These are phyloP conservation scores for Phocoena phocoena DNA, from an alignment of 2,113 vertebrate genomes.

Conservation along the genomic window DNA sequence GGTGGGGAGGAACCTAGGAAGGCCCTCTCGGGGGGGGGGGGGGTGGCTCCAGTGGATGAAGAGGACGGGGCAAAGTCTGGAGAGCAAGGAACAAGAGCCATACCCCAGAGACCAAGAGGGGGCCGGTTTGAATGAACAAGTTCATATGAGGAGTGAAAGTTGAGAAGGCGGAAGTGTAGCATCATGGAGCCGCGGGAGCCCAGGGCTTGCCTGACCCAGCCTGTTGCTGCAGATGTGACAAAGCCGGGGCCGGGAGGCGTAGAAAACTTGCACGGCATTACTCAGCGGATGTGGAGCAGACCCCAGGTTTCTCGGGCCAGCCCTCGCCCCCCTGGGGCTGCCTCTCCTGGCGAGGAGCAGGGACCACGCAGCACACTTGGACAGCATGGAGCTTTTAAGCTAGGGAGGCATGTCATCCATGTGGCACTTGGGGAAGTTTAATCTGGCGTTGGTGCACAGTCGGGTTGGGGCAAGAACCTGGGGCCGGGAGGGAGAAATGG, in stretches of 20 bases:
- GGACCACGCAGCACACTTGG: neutral
- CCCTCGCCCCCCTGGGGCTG: too few relatives aligned
- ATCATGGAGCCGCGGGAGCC: neutral
- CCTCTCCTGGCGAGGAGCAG: neutral
- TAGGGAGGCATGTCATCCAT: neutral
- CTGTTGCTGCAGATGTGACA: neutral
- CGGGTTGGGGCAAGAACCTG: too few relatives aligned
- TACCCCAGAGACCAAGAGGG: neutral
- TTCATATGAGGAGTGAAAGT: neutral
- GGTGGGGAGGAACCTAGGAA: neutral
- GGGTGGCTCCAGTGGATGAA: neutral
- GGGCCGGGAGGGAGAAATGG: too few relatives aligned
- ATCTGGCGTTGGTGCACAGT: too few relatives aligned
- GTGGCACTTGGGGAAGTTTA: too few relatives aligned
- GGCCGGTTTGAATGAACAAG: neutral
- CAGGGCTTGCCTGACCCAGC: neutral
- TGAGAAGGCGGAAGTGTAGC: neutral
- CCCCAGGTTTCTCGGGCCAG: neutral
- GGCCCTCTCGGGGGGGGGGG: too few relatives aligned
- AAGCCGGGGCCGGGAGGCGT: neutral
- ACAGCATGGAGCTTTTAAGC: neutral
- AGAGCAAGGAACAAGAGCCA: neutral
- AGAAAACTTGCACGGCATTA: neutral
- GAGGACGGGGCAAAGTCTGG: neutral
- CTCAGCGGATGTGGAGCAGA: neutral